Percentiles rank a stretch among this genome's conserved stretches.
Conservation (phyloP, 2,888 invertebrate species). For the Steinernema hermaphroditum region DNA sequence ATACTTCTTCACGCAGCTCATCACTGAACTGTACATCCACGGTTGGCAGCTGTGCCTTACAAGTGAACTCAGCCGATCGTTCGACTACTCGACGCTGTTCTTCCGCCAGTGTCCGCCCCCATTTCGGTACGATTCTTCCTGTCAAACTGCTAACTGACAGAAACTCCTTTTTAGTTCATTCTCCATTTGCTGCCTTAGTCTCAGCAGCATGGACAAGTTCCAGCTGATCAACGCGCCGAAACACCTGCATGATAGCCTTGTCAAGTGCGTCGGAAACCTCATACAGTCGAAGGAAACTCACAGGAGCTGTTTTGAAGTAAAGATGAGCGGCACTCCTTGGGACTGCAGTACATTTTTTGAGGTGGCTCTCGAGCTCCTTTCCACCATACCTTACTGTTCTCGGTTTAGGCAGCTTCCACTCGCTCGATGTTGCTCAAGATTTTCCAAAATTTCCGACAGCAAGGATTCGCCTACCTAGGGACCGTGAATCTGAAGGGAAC, state of each 20-base stretch:
- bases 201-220: constrained; percentile 35
- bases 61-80: background rate
- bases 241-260: background rate
- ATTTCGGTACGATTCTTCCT: background rate
- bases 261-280: background rate
- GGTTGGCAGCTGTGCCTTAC: background rate
- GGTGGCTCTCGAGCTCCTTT: background rate
- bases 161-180: background rate
- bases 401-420: background rate
- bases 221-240: constrained; percentile 33
- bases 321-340: constrained; percentile 18
- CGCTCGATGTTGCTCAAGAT: constrained; percentile 33
- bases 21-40: background rate
- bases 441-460: constrained; percentile 28
- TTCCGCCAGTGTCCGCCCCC: background rate
- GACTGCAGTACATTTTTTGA: background rate
- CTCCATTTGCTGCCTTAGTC: constrained; percentile 31
- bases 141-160: background rate
- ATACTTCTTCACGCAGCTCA: background rate
- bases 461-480: constrained; percentile 11
- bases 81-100: background rate
- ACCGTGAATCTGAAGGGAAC: constrained; percentile 39
- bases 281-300: background rate
- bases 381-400: background rate
- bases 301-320: background rate